phyloP scores from a whole-genome alignment of 2,888 invertebrate species.

The Campoplex nolae region DNA sequence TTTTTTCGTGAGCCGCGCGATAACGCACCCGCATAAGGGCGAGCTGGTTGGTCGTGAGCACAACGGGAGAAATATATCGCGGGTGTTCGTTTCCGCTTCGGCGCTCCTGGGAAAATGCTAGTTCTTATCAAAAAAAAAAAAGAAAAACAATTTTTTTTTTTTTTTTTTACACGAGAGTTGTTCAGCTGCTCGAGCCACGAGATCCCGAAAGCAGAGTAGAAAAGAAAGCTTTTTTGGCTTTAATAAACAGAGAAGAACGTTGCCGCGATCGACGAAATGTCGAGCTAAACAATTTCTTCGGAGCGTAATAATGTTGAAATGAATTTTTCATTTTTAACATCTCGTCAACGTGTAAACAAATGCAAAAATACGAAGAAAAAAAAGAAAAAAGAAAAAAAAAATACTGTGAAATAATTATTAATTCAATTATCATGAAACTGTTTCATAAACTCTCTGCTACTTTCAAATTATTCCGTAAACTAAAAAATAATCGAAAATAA shows the following conservation, averaged over 20 bases:
- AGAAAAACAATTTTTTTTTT: not conserved
- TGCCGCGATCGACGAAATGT: not conserved
- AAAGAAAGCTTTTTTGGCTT: slow-evolving; percentile 24
- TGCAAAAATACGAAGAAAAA: no score
- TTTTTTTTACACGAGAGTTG: slow-evolving; percentile 69
- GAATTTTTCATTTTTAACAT: no score
- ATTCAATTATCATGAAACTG: no score
- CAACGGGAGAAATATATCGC: slow-evolving; percentile 50
- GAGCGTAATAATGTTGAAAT: no score
- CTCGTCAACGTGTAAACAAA: no score
- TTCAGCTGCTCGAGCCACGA: slow-evolving; percentile 75
- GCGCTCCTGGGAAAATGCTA: slow-evolving; percentile 77
- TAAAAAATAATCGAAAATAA: no score
- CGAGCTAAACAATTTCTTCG: no score
- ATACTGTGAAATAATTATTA: no score
- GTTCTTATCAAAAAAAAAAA: slow-evolving; percentile 74
- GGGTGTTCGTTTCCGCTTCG: slow-evolving; percentile 67
- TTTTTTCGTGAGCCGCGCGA: slow-evolving; percentile 67
- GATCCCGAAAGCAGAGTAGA: slow-evolving; percentile 23
- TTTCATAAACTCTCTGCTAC: no score
- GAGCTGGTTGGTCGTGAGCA: slow-evolving; percentile 42
- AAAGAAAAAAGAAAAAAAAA: no score
- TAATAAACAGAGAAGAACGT: no score
- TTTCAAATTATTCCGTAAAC: no score
- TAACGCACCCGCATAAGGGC: slow-evolving; percentile 78